These are phyloP conservation scores for Haliclona indistincta DNA, from an alignment of 37 sponge, comb jelly and placozoan species.

Conservation along the genomic window DNA sequence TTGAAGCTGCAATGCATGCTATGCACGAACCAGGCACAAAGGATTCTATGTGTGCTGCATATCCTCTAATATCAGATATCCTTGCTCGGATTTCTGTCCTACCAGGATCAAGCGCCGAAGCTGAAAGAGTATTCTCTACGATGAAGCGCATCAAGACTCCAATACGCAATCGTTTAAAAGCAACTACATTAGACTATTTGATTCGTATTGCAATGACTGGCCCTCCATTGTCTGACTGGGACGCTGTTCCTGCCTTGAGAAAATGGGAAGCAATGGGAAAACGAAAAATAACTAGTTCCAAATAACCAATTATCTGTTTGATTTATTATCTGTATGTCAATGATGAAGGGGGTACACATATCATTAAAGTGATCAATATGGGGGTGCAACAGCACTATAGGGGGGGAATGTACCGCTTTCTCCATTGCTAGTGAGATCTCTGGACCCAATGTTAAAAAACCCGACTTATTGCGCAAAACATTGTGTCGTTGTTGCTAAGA, in stretches of 20 bases:
- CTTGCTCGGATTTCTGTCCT: background rate
- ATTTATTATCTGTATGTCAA: too few species aligned
- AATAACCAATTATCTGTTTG: too few species aligned
- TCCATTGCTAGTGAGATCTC: too few species aligned
- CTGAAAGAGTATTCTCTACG: slow-evolving; percentile 32
- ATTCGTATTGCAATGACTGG: slow-evolving; percentile 8
- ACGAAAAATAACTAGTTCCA: slow-evolving; percentile 6
- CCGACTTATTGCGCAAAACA: too few species aligned
- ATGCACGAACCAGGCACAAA: slow-evolving; percentile 3
- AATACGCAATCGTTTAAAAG: slow-evolving; percentile 8
- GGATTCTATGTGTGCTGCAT: slow-evolving; percentile 1
- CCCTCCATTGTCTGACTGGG: background rate
- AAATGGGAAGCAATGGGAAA: background rate
- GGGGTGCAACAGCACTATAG: too few species aligned
- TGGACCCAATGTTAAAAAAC: too few species aligned
- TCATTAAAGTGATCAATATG: too few species aligned
- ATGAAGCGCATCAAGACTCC: slow-evolving; percentile 5
- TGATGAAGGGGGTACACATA: too few species aligned
- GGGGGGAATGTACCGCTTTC: too few species aligned
- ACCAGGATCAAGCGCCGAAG: slow-evolving; percentile 34
- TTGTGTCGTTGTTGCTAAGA: too few species aligned
- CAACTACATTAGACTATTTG: background rate
- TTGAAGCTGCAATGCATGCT: slow-evolving; percentile 1
- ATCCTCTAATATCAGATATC: slow-evolving; percentile 7
- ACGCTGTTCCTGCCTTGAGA: background rate